Evolutionary conservation across 1,140 invertebrate genomes (phyloP), one percentile per base, ranked within the genome.

Genomic region (Ceratoteleas bidentatus): DNA sequence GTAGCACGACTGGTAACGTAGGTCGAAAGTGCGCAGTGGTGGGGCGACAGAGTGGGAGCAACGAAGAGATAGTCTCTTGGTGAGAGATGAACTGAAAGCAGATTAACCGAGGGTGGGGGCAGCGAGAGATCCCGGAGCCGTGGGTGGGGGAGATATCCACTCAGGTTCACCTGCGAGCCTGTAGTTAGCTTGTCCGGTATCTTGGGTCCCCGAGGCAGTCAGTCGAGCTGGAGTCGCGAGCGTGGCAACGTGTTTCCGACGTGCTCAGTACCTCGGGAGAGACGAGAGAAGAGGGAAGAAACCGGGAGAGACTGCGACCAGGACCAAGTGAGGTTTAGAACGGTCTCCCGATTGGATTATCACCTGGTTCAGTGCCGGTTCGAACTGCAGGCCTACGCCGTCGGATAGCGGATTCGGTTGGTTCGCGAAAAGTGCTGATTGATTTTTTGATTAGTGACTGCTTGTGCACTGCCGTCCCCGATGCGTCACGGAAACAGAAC

Each of bases 111-210:
- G 40, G 6, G 40, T 9, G 40, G n/a, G 40, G 40, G 9, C 9
- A n/a, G 1, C 40, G 40, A 43, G 40, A 43, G 40, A 43, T 43
- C 40, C 40, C 40, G 2, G 40, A 4, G 8, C 40, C 40, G 40
- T n/a, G 40, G 40, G 40, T 43, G 40, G 40, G 40, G 40, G 40
- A 43, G 40, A 43, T 43, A 43, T 43, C 40, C 6, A 43, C 40
- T 0, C 40, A 43, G 40, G 40, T 43, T 43, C 40, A 43, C 40
- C 40, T 43, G 40, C 40, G 40, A 43, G n/a, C n/a, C n/a, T n/a
- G n/a, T n/a, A n/a, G n/a, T n/a, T n/a, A 43, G 2, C 1, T 6
- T 43, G 40, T 1, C 40, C n/a, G 40, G 40, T 43, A 43, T 43
- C 40, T 43, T n/a, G 40, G n/a, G 40, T 43, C 40, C 40, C n/a